Evolutionary conservation across 2,113 vertebrate genomes (phyloP).

Genomic region (Saccopteryx leptura): DNA sequence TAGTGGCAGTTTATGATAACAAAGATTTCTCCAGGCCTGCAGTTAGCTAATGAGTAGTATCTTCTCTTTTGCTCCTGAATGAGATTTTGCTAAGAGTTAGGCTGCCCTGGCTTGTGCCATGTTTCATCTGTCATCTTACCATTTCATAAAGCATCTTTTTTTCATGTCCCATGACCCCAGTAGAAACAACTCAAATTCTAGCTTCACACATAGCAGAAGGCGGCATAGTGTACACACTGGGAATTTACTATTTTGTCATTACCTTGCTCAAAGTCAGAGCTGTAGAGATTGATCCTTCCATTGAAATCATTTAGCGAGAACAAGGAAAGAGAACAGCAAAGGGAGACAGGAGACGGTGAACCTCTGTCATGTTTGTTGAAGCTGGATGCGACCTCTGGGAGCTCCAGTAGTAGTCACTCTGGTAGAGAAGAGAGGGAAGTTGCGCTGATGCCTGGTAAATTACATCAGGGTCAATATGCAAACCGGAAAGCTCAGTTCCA

Average conservation of each 20-base stretch:
- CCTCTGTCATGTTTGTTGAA: background rate
- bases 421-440: background rate
- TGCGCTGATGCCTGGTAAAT: background rate
- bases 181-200: background rate
- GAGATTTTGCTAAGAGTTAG: background rate
- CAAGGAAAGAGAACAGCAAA: background rate
- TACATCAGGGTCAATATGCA: background rate
- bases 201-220: background rate
- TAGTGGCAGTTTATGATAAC: constrained; percentile 1
- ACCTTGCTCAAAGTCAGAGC: background rate
- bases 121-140: background rate
- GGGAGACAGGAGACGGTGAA: background rate
- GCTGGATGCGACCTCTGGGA: background rate
- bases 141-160: background rate
- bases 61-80: background rate
- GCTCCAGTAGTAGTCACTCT: background rate
- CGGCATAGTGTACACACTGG: background rate
- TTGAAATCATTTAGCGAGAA: background rate
- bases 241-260: background rate
- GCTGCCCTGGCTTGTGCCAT: background rate
- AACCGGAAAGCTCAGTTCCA: background rate
- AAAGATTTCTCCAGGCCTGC: background rate
- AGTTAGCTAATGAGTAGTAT: background rate
- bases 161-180: background rate
- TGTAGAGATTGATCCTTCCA: background rate